phyloP scores from a whole-genome alignment of 2,797 vertebrate genomes.

The Sarcoramphus papa region DNA sequence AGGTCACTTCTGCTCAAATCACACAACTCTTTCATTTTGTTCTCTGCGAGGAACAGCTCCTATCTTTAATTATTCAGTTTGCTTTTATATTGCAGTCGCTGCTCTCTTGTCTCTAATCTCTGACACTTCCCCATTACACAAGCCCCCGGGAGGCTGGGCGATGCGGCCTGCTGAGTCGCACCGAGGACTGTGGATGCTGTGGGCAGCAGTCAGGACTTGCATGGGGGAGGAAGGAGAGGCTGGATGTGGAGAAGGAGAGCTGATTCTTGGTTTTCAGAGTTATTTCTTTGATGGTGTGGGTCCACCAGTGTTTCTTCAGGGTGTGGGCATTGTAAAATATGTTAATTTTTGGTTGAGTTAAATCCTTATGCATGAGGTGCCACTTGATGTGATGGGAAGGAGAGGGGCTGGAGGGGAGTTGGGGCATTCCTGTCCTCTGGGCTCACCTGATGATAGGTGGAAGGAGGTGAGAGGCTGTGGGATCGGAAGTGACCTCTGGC shows the following conservation, averaged over 20 bases:
- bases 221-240: background rate
- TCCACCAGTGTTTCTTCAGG: background rate
- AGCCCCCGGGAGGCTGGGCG: background rate
- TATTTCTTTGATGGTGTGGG: background rate
- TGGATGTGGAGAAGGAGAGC: background rate
- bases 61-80: conserved; percentile 59
- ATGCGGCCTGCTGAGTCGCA: background rate
- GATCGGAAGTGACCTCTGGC: background rate
- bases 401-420: background rate
- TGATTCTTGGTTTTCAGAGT: background rate
- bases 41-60: conserved; percentile 12
- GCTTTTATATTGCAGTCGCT: conserved; percentile 30
- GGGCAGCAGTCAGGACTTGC: background rate
- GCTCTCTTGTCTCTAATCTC: conserved; percentile 28
- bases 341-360: background rate
- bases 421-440: background rate
- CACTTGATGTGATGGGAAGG: background rate
- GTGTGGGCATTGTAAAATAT: background rate
- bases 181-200: fast-evolving
- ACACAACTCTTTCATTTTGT: conserved; percentile 49
- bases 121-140: background rate
- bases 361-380: background rate
- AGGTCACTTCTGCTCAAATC: conserved; percentile 61
- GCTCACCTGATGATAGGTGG: background rate
- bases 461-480: background rate